phyloP scores from a whole-genome alignment of 2,113 vertebrate genomes.

The Bufo bufo region DNA sequence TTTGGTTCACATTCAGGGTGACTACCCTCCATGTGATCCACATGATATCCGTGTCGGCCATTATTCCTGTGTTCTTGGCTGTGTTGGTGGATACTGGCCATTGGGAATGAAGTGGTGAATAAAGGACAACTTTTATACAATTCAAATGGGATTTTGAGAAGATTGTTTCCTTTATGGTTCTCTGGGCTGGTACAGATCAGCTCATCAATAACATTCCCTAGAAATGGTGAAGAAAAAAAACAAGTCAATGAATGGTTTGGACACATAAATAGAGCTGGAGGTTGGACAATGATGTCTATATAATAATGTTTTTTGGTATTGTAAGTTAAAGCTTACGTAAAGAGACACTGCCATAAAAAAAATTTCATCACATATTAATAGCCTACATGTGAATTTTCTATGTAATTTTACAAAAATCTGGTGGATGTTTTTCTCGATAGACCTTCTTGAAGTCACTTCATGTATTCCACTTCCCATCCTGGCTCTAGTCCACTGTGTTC shows the following conservation, averaged over 20 bases:
- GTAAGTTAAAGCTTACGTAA: no score
- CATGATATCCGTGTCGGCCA: conserved; percentile 61
- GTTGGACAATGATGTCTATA: background rate
- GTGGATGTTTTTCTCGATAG: no score
- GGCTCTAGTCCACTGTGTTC: no score
- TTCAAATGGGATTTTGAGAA: conserved; percentile 90
- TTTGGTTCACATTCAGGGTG: conserved; percentile 79
- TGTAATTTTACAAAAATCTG: no score
- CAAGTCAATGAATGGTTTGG: background rate
- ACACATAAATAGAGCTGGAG: background rate
- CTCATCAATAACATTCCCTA: conserved; percentile 87
- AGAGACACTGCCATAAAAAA: no score
- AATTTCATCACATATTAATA: no score
- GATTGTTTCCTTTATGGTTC: conserved; percentile 80
- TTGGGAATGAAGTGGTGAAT: conserved; percentile 72
- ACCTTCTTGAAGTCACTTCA: no score
- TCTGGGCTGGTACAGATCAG: conserved; percentile 82
- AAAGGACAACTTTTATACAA: conserved; percentile 85
- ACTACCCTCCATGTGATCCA: conserved; percentile 7
- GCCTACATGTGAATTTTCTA: no score
- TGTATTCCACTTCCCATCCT: no score
- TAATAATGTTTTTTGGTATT: no score
- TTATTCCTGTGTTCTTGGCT: conserved; percentile 67
- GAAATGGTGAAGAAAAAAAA: conserved; percentile 41
- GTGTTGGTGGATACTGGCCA: conserved; percentile 73